Percentiles rank a stretch among this genome's conserved stretches.
Evolutionary conservation across 2,888 invertebrate species (phyloP).

Genomic region (Tenthredo notha): DNA sequence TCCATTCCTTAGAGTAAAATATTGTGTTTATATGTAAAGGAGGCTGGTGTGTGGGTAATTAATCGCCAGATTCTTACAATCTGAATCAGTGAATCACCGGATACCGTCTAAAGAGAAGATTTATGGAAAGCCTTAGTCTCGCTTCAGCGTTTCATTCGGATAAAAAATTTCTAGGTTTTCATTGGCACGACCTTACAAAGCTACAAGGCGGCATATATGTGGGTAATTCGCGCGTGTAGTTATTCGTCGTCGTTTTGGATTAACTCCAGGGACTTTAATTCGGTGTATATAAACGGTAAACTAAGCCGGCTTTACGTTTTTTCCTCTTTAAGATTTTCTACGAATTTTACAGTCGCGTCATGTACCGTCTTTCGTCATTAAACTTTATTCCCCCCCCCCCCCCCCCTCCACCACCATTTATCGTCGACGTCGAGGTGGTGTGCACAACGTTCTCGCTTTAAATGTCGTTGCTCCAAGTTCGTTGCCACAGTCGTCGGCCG

Average conservation of each 20-base stretch:
- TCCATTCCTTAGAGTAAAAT: background rate
- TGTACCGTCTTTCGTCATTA: slow-evolving; percentile 6
- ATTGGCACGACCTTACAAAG: background rate
- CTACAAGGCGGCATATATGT: background rate
- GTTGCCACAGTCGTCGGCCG: slow-evolving; percentile 14
- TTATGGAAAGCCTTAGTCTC: background rate
- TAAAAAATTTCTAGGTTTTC: slow-evolving; percentile 1
- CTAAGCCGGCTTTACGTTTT: background rate
- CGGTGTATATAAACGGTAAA: background rate
- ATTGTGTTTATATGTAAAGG: background rate
- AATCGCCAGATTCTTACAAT: background rate
- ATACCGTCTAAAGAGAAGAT: background rate
- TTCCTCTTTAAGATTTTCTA: background rate
- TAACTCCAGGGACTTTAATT: slow-evolving; percentile 28
- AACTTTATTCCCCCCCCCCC: background rate
- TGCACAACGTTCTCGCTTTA: background rate
- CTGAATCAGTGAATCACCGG: background rate
- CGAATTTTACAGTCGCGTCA: background rate
- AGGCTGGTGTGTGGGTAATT: background rate
- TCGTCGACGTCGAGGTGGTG: background rate
- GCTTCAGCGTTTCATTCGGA: background rate
- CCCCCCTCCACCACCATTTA: no score
- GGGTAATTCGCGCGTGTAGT: background rate
- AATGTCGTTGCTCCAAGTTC: slow-evolving; percentile 17
- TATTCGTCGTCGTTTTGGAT: slow-evolving; percentile 19